Conservation (phyloP, 2,113 vertebrate genomes). For the Monarcha castaneiventris region DNA sequence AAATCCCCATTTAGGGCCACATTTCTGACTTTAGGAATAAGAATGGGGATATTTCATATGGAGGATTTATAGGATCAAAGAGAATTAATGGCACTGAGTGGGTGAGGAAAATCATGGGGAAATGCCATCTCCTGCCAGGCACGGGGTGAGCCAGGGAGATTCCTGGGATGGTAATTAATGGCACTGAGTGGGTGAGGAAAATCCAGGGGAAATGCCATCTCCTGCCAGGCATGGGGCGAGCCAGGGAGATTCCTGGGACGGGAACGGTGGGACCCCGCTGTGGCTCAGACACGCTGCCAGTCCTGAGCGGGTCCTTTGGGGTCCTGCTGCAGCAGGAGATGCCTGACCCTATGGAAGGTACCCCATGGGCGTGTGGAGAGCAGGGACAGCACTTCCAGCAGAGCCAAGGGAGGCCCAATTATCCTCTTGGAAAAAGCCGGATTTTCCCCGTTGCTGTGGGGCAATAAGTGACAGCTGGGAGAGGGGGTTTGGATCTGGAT, state of each 20-base stretch:
- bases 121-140: neutral
- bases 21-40: neutral
- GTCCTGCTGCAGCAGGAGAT: neutral
- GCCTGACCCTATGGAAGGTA: neutral
- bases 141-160: neutral
- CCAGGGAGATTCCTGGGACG: neutral
- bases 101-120: neutral
- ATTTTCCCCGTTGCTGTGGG: neutral
- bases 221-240: rapidly evolving
- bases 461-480: neutral
- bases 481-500: neutral
- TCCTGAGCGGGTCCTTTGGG: neutral
- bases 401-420: neutral
- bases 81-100: neutral
- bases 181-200: neutral
- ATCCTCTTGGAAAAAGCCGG: neutral
- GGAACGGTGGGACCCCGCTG: neutral
- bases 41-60: neutral
- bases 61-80: neutral
- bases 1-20: neutral
- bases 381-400: neutral
- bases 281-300: neutral
- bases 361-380: rapidly evolving
- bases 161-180: neutral
- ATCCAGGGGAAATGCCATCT: neutral